Evolutionary conservation across 2,797 vertebrate species (phyloP).

Genomic region (Hydrolagus colliei): DNA sequence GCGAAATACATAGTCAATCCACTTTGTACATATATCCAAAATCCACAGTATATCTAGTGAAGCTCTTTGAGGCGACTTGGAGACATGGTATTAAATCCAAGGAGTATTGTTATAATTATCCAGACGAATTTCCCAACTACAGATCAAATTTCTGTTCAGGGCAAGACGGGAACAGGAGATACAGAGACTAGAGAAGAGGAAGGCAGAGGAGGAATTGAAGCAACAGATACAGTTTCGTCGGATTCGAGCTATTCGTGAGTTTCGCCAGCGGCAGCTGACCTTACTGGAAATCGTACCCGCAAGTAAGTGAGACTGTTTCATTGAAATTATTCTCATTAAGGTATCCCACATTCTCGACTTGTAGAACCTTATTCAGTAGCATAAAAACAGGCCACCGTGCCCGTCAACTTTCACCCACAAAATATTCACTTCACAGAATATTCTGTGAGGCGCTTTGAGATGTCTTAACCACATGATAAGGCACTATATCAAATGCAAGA

Average conservation of each 20-base stretch:
- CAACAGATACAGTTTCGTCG: constrained; percentile 69
- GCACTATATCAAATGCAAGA: no score
- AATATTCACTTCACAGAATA: no score
- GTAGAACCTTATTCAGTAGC: constrained; percentile 15
- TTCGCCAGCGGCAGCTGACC: constrained; percentile 72
- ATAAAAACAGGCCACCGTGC: constrained; percentile 32
- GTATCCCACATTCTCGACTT: constrained; percentile 15
- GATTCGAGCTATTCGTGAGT: constrained; percentile 72
- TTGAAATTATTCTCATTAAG: constrained; percentile 37
- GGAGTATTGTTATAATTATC: no score
- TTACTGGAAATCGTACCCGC: constrained; percentile 77
- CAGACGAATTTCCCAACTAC: background rate
- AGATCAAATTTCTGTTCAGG: constrained; percentile 46
- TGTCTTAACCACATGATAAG: no score
- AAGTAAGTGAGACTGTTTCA: constrained; percentile 52
- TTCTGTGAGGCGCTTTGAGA: no score
- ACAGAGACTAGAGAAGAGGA: constrained; percentile 57
- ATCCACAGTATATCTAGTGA: no score
- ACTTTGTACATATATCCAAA: no score
- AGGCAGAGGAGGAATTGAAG: constrained; percentile 66
- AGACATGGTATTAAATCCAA: no score
- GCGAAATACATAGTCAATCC: no score
- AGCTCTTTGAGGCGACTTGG: no score
- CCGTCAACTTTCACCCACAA: no score
- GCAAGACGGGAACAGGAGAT: constrained; percentile 57